Conservation (phyloP, 2,797 vertebrate genomes). For the Champsocephalus gunnari region DNA sequence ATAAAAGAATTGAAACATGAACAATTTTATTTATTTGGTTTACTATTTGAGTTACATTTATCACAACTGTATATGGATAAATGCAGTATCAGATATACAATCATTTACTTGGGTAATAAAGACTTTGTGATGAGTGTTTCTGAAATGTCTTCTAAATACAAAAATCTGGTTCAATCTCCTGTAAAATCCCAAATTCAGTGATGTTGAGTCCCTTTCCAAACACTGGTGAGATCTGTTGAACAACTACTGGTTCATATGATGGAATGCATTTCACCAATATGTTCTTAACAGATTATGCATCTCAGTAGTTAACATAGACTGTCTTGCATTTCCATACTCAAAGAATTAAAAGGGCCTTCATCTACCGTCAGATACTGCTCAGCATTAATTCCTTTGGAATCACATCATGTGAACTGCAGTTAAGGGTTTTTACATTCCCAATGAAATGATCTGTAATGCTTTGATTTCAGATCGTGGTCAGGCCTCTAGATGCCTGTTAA, state of each 20-base stretch:
- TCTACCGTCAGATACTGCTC: slow-evolving; percentile 8
- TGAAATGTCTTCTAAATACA: slow-evolving; percentile 1
- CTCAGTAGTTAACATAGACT: slow-evolving; percentile 15
- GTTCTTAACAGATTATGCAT: slow-evolving; percentile 19
- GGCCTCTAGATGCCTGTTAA: slow-evolving; percentile 93
- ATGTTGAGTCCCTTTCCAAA: slow-evolving; percentile 11
- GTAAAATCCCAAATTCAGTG: slow-evolving; percentile 1
- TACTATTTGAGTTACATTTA: slow-evolving; percentile 8
- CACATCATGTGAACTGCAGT: slow-evolving; percentile 12
- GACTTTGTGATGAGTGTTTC: neutral
- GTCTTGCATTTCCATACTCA: neutral
- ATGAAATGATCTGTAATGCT: slow-evolving; percentile 33
- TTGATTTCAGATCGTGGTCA: slow-evolving; percentile 71
- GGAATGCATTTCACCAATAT: slow-evolving; percentile 44
- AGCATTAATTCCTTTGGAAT: slow-evolving; percentile 50
- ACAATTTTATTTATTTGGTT: slow-evolving; percentile 35
- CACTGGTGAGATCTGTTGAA: slow-evolving; percentile 3
- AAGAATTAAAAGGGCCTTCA: slow-evolving; percentile 21
- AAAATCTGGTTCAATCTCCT: neutral
- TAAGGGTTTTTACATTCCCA: slow-evolving; percentile 1
- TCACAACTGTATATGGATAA: slow-evolving; percentile 8
- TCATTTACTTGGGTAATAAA: neutral
- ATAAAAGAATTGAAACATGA: neutral
- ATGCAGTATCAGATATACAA: slow-evolving; percentile 7
- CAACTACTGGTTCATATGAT: slow-evolving; percentile 28